A percentile compares a stretch with the other conserved stretches of the same genome.
These are phyloP conservation scores for Trogon melanurus DNA, from an alignment of 2,113 vertebrate species.

Conservation along the genomic window DNA sequence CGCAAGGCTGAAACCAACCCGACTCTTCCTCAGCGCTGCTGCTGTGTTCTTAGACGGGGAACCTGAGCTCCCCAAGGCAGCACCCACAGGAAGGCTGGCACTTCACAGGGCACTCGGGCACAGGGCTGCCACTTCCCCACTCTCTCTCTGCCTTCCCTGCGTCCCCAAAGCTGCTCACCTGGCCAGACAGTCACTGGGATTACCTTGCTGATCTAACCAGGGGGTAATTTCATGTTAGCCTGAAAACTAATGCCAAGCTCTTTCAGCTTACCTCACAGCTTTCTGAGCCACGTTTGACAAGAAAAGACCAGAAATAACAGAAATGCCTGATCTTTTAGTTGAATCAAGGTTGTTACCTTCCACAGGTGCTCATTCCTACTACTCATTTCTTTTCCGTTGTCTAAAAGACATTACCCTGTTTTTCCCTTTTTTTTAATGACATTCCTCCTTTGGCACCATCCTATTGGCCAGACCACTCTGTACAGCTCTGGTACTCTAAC, in stretches of 20 bases:
- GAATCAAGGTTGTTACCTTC: background rate
- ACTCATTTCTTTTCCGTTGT: background rate
- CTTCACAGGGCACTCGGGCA: rapidly evolving
- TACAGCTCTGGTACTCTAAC: background rate
- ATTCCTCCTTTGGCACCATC: background rate
- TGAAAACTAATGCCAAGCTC: background rate
- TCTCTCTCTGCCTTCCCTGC: background rate
- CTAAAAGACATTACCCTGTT: background rate
- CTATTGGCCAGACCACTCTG: background rate
- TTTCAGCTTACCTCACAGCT: background rate
- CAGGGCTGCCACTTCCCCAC: background rate
- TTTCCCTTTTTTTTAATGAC: background rate
- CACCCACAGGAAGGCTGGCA: background rate
- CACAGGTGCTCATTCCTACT: background rate
- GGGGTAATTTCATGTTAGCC: background rate
- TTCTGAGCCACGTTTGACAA: no score
- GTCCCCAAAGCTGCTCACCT: background rate
- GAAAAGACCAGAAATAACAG: background rate
- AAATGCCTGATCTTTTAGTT: background rate
- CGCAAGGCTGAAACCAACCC: background rate
- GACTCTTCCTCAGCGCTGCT: rapidly evolving
- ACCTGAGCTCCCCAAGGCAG: background rate
- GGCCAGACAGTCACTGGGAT: background rate
- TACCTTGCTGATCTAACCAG: rapidly evolving
- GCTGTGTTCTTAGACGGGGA: background rate